Base-by-base conservation (phyloP, 2,797 vertebrate genomes). In the Oryzias dopingdopingensis region DNA sequence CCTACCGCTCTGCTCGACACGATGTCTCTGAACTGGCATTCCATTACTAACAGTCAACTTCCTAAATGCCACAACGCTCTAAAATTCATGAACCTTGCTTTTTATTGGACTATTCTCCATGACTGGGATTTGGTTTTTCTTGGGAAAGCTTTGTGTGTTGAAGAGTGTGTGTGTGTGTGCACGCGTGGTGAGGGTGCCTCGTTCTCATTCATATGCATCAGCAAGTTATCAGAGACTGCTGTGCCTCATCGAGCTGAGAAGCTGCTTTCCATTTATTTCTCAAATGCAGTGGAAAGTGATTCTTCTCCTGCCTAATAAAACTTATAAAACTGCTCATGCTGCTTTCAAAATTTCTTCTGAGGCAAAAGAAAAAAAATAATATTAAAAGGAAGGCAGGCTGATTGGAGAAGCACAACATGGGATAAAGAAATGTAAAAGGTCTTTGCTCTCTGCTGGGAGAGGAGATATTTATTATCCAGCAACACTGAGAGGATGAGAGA, bases 191-290 rank as follows among this genome's bases (percentile, higher is more conserved):
- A 42, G 64, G 42, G 52, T 52, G 59, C 54, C 71, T 80, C 72
- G 68, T 74, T 71, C 80, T 80, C 84, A 87, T 87, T 80, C 81
- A 74, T 82, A 85, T 86, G 80, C 80, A 87, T 79, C 84, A 79
- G 84, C 74, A 80, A 75, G 80, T 90, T 89, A 88, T 87, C 84
- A 86, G 83, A 65, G 67, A 74, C 67, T 51, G 85, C 71, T 76
- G 77, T 80, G 85, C 84, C 88, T 90, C 87, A 85, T 87, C 84
- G 87, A 85, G 68, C 81, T 56, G 59, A 54, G 76, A 80, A 81
- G 79, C 82, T 74, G 70, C 77, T 81, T 85, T 82, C 78, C 77
- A 81, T 86, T 86, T 83, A 79, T 81, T 87, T 80, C 81, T 82
- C 67, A 77, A 70, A 84, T 54, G 77, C 80, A 73, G 67, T 37